Percentiles rank a stretch among this genome's conserved stretches.
Conservation (phyloP, 37 sponge, comb jelly and placozoan species). For the Beroe ovata region DNA sequence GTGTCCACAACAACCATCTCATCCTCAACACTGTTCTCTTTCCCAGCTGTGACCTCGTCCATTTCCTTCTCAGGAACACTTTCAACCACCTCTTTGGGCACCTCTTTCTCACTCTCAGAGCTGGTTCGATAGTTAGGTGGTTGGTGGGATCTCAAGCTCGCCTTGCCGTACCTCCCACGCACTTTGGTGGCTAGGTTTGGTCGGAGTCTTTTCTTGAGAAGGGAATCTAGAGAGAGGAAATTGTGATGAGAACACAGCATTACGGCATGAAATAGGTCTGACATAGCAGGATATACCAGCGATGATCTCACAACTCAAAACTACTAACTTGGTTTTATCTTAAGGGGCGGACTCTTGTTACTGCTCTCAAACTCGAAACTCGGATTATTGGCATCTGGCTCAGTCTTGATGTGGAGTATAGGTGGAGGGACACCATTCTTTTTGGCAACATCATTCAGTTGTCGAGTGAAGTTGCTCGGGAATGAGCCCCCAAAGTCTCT, state of each 20-base stretch:
- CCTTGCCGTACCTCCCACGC: slow-evolving; percentile 50
- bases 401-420: neutral
- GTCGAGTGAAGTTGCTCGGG: neutral
- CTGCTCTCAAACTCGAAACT: slow-evolving; percentile 65
- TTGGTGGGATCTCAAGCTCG: slow-evolving; percentile 6
- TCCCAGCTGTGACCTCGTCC: neutral
- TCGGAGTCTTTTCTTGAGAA: slow-evolving; percentile 52
- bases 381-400: slow-evolving; percentile 50
- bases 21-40: neutral
- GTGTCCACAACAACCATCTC: slow-evolving; percentile 13
- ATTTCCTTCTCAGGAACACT: neutral
- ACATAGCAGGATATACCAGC: no score
- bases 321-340: slow-evolving; percentile 17
- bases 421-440: neutral
- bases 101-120: neutral
- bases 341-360: neutral
- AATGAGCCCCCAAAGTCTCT: neutral
- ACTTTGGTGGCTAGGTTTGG: slow-evolving; percentile 52
- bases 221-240: slow-evolving; percentile 10
- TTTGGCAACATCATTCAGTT: neutral
- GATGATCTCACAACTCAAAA: no score
- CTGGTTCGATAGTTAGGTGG: neutral
- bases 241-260: no score
- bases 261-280: no score
- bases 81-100: neutral